Evolutionary conservation across 2,797 vertebrate species (phyloP), one percentile per base, ranked within the genome.

Genomic region (Smutsia temminckii): DNA sequence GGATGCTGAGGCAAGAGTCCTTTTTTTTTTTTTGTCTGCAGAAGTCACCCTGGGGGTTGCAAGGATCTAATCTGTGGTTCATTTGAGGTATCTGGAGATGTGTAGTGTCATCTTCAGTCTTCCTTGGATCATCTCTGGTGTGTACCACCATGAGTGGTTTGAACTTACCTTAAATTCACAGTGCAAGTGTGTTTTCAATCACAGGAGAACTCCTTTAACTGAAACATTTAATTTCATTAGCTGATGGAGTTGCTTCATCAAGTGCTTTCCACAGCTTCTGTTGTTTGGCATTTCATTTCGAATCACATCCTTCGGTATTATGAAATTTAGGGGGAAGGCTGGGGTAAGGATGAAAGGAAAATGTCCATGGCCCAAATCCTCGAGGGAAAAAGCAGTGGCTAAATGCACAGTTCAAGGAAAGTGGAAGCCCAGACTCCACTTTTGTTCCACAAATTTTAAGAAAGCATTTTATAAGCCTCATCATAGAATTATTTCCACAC

Each of bases 281-380:
- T 40, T 90, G 37, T 83, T 91, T 69, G 77, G 23, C 53, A 80
- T 79, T 95, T 85, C 85, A 59, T 55, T 64, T 84, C 78, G 34
- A 87, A 77, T 37, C 29, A 32, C 27, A 64, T 85, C 17, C 10
- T 51, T 87, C 61, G 85, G 0, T 72, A 55, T 75, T 51, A 69
- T 51, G 40, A 89, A 93, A 93, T 81, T 29, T 79, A 75, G 34
- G 92, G 6, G 16, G 0, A 90, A 21, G 20, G 0, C 51, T 84
- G 46, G 32, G 25, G 46, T 2, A 49, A 42, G 4, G 18, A 87
- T 74, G 51, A 63, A 95, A 72, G 27, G 10, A 61, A 94, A 95
- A 14, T 92, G 64, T 68, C 40, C 49, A 29, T 74, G 71, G 83
- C 85, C 63, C 59, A 89, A 63, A 90, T 81, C 49, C 49, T 81